Conservation (phyloP, 2,797 vertebrate genomes). For the Malacoraja senta region DNA sequence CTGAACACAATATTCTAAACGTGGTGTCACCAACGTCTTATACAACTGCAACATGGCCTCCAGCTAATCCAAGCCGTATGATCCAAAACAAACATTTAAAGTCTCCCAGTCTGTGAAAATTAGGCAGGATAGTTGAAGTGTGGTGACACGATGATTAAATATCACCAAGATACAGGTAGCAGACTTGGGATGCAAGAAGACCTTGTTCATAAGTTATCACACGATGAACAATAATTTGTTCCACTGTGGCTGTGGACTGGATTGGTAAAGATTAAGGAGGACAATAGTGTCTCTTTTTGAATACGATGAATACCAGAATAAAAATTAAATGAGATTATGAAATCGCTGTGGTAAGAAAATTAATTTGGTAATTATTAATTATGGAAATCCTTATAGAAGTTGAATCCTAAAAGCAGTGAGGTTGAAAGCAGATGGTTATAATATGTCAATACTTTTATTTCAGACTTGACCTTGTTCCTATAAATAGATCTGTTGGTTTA, state of each 20-base stretch:
- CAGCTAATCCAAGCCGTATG: neutral
- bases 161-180: neutral
- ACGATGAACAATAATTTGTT: neutral
- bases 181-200: neutral
- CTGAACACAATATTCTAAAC: too few species aligned
- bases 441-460: slow-evolving; percentile 29
- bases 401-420: neutral
- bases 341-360: neutral
- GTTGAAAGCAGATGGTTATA: neutral
- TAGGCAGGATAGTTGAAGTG: neutral
- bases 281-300: neutral
- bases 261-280: neutral
- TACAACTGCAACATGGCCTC: too few species aligned
- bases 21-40: too few species aligned
- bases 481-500: slow-evolving; percentile 90
- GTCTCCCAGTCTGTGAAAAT: neutral
- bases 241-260: neutral
- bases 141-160: neutral
- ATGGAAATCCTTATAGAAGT: neutral
- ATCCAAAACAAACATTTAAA: neutral
- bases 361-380: too few species aligned
- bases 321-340: slow-evolving; percentile 3
- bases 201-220: neutral
- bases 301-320: slow-evolving; percentile 39
- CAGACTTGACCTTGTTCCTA: slow-evolving; percentile 93